phyloP scores from a whole-genome alignment of 2,113 vertebrate species.

The Ciconia stormi region DNA sequence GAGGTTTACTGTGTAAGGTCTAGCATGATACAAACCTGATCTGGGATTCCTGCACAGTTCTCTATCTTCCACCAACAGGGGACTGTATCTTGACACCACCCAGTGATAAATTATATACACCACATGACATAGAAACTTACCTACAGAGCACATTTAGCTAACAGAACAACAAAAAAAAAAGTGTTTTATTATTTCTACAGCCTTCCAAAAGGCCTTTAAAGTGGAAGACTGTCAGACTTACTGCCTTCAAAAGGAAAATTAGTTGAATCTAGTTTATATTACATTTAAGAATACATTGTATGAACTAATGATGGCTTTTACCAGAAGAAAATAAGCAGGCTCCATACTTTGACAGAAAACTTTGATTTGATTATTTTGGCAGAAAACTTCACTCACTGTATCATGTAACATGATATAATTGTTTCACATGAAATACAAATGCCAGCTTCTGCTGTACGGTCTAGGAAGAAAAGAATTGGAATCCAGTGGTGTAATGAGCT shows the following conservation, averaged over 20 bases:
- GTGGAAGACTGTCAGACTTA: not conserved
- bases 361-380: conserved; percentile 33
- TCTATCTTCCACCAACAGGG: not conserved
- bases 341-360: conserved; percentile 13
- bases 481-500: not conserved
- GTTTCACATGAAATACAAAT: conserved; percentile 13
- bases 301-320: conserved; percentile 38
- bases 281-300: conserved; percentile 13
- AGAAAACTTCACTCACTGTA: conserved; percentile 14
- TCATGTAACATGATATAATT: not conserved
- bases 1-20: not conserved
- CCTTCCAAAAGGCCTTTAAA: not conserved
- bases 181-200: not conserved
- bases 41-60: not conserved
- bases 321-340: not conserved
- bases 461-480: not conserved
- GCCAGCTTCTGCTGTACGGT: not conserved
- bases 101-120: not conserved
- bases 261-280: not conserved
- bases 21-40: not conserved
- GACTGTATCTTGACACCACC: not conserved
- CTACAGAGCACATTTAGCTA: not conserved
- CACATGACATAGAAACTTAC: not conserved
- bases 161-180: not conserved
- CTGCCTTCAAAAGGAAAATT: not conserved